Percentiles rank a stretch among this genome's conserved stretches.
phyloP scores from a whole-genome alignment of 2,113 vertebrate genomes.

The Mesitornis unicolor region DNA sequence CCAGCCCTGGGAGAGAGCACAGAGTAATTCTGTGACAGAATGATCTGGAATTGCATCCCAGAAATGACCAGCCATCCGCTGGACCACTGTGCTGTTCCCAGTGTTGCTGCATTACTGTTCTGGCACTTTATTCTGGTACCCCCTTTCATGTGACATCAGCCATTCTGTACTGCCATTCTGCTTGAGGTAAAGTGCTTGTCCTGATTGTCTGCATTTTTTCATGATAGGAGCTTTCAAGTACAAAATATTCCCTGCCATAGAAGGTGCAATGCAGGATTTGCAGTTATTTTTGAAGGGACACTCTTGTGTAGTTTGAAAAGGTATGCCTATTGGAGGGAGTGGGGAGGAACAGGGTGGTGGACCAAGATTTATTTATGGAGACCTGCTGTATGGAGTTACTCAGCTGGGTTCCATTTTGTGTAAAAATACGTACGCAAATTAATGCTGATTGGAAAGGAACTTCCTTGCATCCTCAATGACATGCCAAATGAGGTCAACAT shows the following conservation, averaged over 20 bases:
- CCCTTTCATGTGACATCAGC: not conserved
- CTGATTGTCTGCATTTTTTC: not conserved
- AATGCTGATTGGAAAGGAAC: not conserved
- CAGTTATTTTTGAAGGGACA: not conserved
- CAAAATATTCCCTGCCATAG: not conserved
- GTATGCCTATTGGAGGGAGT: not conserved
- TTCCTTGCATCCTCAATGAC: not conserved
- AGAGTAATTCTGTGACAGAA: not conserved
- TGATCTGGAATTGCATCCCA: not conserved
- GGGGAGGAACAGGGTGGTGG: not conserved
- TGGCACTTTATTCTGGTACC: not conserved
- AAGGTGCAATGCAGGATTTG: not conserved
- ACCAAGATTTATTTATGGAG: not conserved
- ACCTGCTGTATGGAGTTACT: not conserved
- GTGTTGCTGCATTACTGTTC: not conserved
- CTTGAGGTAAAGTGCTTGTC: not conserved
- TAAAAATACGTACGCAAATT: constrained; percentile 12
- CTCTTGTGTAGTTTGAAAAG: not conserved
- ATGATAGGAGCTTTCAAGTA: not conserved
- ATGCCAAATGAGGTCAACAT: not conserved
- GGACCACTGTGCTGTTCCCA: not conserved
- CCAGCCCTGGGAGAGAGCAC: not conserved
- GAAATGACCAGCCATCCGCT: not conserved
- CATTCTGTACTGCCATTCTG: not conserved
- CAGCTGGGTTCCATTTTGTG: not conserved